Conservation (phyloP, 64 coral and sea anemone genomes). For the Montipora foliosa region DNA sequence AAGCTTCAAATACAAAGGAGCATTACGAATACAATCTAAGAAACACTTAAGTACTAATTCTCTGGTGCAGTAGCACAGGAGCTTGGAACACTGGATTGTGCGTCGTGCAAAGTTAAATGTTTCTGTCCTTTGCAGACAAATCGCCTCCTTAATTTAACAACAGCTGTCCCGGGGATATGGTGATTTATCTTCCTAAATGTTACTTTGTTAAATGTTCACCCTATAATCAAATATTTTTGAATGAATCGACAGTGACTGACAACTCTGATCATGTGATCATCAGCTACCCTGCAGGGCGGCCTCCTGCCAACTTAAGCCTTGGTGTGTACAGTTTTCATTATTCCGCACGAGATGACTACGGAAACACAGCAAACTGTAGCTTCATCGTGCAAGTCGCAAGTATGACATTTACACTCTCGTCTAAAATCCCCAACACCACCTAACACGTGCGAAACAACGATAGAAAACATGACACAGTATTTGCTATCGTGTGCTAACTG, state of each 20-base stretch:
- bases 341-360: slow-evolving; percentile 14
- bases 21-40: background rate
- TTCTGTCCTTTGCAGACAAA: background rate
- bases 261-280: slow-evolving; percentile 47
- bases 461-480: too few species aligned
- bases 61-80: background rate
- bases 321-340: slow-evolving; percentile 40
- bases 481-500: too few species aligned
- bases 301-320: slow-evolving; percentile 12
- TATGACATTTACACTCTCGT: background rate
- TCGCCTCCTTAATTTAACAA: slow-evolving; percentile 26
- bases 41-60: background rate
- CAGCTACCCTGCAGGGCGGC: slow-evolving; percentile 28
- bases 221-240: background rate
- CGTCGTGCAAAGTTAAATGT: background rate
- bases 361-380: slow-evolving; percentile 49
- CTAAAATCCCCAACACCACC: too few species aligned
- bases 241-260: slow-evolving; percentile 36
- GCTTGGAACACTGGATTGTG: background rate
- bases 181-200: background rate
- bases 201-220: background rate
- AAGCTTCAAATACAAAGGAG: background rate
- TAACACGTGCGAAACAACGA: too few species aligned
- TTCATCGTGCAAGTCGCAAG: slow-evolving; percentile 55
- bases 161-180: slow-evolving; percentile 37